phyloP scores from a whole-genome alignment of 2,797 vertebrate genomes.

The Gorsachius magnificus region DNA sequence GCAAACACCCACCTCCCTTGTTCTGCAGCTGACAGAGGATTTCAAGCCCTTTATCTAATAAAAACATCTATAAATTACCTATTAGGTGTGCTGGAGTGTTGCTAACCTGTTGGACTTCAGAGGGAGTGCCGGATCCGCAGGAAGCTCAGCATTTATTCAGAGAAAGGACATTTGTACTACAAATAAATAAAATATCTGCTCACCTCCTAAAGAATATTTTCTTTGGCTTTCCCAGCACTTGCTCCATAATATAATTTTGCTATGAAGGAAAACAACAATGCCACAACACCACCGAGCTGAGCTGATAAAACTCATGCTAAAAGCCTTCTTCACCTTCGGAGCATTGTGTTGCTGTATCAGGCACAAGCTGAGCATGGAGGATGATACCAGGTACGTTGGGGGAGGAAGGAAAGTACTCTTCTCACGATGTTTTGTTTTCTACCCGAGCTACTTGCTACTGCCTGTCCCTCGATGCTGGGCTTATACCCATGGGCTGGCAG shows the following conservation, averaged over 20 bases:
- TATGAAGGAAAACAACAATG: neutral
- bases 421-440: neutral
- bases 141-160: neutral
- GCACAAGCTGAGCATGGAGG: neutral
- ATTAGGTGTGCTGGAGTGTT: neutral
- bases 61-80: neutral
- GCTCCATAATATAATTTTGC: neutral
- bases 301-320: neutral
- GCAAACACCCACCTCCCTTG: neutral
- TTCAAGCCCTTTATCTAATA: neutral
- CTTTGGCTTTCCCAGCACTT: neutral
- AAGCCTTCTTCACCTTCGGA: accelerated
- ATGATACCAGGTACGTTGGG: neutral
- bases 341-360: neutral
- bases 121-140: accelerated
- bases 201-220: neutral
- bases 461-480: neutral
- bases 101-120: neutral
- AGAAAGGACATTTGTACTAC: neutral
- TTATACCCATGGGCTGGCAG: neutral
- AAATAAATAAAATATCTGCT: neutral
- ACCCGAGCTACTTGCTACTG: neutral
- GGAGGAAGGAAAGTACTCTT: neutral
- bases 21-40: neutral
- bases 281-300: accelerated